Percentiles rank a stretch among this genome's conserved stretches.
Conservation (phyloP, 2,888 invertebrate genomes). For the Rhagonycha lutea region DNA sequence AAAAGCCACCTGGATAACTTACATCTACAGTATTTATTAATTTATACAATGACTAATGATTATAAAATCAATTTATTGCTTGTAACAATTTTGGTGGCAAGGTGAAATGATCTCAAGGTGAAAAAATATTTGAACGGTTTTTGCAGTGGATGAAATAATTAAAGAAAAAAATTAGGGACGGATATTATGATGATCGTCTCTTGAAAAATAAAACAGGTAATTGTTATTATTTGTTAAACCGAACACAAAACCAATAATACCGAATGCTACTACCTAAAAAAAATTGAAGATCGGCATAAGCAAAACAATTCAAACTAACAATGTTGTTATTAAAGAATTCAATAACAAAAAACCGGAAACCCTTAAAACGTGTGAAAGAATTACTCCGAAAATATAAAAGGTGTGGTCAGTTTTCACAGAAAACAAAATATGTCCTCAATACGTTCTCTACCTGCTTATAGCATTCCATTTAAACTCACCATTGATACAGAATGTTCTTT, state of each 20-base stretch:
- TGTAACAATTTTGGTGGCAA: neutral
- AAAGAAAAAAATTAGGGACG: neutral
- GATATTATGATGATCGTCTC: neutral
- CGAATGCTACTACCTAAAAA: constrained; percentile 33
- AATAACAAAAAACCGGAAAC: constrained; percentile 55
- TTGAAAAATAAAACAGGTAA: neutral
- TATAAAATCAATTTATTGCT: constrained; percentile 2
- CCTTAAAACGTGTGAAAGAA: constrained; percentile 55
- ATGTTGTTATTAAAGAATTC: constrained; percentile 52
- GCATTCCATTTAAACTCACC: constrained; percentile 51
- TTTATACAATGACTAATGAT: neutral
- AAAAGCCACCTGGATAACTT: constrained; percentile 49
- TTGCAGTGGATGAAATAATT: neutral
- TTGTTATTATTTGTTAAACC: constrained; percentile 7
- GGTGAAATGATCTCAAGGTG: neutral
- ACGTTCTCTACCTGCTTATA: constrained; percentile 44
- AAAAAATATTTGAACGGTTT: neutral
- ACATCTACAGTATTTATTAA: constrained; percentile 5
- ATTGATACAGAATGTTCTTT: constrained; percentile 54
- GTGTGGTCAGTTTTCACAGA: constrained; percentile 57
- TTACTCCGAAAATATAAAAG: constrained; percentile 52
- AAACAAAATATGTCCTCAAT: constrained; percentile 50
- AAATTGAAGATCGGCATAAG: constrained; percentile 50
- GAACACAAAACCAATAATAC: constrained; percentile 36
- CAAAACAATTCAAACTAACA: constrained; percentile 53